Evolutionary conservation across 2,888 invertebrate species (phyloP), one percentile per base, ranked within the genome.

Genomic region (Drosophila limbata): DNA sequence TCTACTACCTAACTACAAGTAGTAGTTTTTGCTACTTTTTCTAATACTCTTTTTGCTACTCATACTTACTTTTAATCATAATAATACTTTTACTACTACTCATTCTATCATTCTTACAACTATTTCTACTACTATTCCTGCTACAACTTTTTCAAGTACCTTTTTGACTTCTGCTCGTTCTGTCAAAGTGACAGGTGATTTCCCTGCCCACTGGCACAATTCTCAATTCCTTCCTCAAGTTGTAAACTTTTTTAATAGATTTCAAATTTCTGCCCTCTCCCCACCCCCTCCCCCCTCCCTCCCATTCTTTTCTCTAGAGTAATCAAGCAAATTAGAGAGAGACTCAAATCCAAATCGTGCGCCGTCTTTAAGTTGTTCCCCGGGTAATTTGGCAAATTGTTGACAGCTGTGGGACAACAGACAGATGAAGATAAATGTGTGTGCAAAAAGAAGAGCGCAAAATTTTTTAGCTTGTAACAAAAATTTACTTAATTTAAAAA

Each of bases 381-480:
- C 51, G 72, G 86, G 87, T 72, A 88, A 88, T 85, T 88, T 85
- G 76, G 80, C 83, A 85, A 89, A 85, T 88, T 89, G 85, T 89
- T 85, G 88, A 85, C 85, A 85, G 85, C 89, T 85, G 77, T 79
- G 47, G 75, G 82, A 67, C 63, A 63, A 69, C 48, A 62, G 81
- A 77, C 84, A 88, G 88, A 85, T 88, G 86, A 89, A 85, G 88
- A 85, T 88, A 89, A 88, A 85, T 85, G 85, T 53, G 39, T 40
- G 50, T 52, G n/a, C 39, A 52, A 37, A 66, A 50, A 6, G 21
- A 35, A 21, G n/a, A 15, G n/a, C n/a, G 21, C 4, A 42, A 33
- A 15, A 21, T 9, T 42, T 15, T n/a, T n/a, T n/a, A 6, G 44
- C 25, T 25, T 25, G 5, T 39, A 15, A 9, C 15, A 53, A 50